Base-by-base conservation (phyloP, 2,888 invertebrate species). In the Eledona agricola region DNA sequence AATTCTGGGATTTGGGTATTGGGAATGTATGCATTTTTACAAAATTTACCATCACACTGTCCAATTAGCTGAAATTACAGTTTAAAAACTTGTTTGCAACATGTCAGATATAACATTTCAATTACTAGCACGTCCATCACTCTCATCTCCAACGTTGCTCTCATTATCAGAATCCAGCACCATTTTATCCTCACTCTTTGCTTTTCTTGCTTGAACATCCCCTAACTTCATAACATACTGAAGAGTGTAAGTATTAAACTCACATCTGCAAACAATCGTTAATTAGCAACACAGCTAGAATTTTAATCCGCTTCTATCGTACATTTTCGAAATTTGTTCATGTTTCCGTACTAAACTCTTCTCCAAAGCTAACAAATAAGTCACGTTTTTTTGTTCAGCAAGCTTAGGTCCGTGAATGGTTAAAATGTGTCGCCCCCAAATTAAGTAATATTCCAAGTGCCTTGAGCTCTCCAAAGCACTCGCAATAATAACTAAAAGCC, bases 391-490 rank as follows among this genome's bases (percentile, higher is more conserved):
- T 66, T 81, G 61, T 0, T 57, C 58, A 72, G 78, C 72, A 55
- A 81, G 74, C 60, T 69, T 75, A 0, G 83, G 80, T 4, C 87
- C 87, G 69, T 88, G 86, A 19, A 76, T 73, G 0, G 83, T 85
- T 20, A 96, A 73, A 1, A 94, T 72, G 7, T 79, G 76, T 62
- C 86, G 83, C 22, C 86, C 79, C 96, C 96, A 96, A 28, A 83
- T 76, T 20, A 96, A 78, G 71, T 97, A 91, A 71, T 93, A 96
- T 68, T 97, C 93, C 25, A 98, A 71, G 70, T 97, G 96, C 0
- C 84, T 80, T 1, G 93, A 89, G 17, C 80, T 81, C 62, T 92
- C 93, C 11, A 97, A 72, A 34, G 87, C 82, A 1, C 81, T 81
- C 0, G 90, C 86, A 22, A 95, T 68, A 62, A 88, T 87, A 52